Evolutionary conservation across 2,888 invertebrate genomes (phyloP).

Genomic region (Ditula angustiorana): DNA sequence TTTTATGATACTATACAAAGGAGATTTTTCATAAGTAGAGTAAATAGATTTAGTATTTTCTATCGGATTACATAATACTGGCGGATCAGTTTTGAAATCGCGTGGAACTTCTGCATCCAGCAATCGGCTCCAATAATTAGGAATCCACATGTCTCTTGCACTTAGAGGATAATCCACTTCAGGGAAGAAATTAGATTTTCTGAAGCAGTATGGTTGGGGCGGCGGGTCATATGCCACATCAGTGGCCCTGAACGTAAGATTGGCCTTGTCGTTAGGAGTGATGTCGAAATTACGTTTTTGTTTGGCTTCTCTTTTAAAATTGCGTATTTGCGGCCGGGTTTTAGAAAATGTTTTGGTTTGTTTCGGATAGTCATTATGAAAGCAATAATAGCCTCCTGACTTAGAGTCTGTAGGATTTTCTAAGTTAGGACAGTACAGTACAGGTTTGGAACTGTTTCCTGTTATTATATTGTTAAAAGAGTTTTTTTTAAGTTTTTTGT

Average conservation of each 20-base stretch:
- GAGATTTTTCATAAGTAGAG: background rate
- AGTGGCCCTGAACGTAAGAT: slow-evolving; percentile 15
- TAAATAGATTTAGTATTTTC: background rate
- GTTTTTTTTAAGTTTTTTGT: background rate
- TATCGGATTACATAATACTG: background rate
- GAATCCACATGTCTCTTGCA: slow-evolving; percentile 63
- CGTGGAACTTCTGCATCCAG: slow-evolving; percentile 38
- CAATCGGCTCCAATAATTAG: slow-evolving; percentile 60
- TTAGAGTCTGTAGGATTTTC: slow-evolving; percentile 50
- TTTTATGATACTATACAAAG: slow-evolving; percentile 3
- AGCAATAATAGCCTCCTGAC: slow-evolving; percentile 3
- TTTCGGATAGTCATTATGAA: slow-evolving; percentile 9
- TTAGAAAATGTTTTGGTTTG: background rate
- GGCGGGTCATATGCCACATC: slow-evolving; percentile 38
- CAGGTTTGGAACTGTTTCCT: slow-evolving; percentile 37
- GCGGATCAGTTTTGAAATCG: slow-evolving; percentile 5
- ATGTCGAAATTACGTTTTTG: slow-evolving; percentile 49
- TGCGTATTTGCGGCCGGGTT: slow-evolving; percentile 1
- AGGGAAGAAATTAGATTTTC: slow-evolving; percentile 58
- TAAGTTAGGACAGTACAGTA: slow-evolving; percentile 60
- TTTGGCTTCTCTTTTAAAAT: slow-evolving; percentile 15
- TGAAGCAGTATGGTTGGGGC: slow-evolving; percentile 44
- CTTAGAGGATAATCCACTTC: slow-evolving; percentile 70
- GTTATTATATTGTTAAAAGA: background rate
- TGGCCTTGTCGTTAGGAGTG: slow-evolving; percentile 12